A percentile compares a stretch with the other conserved stretches of the same genome.
Evolutionary conservation across 2,888 invertebrate species (phyloP).

Genomic region (Drosophila setosimentum): DNA sequence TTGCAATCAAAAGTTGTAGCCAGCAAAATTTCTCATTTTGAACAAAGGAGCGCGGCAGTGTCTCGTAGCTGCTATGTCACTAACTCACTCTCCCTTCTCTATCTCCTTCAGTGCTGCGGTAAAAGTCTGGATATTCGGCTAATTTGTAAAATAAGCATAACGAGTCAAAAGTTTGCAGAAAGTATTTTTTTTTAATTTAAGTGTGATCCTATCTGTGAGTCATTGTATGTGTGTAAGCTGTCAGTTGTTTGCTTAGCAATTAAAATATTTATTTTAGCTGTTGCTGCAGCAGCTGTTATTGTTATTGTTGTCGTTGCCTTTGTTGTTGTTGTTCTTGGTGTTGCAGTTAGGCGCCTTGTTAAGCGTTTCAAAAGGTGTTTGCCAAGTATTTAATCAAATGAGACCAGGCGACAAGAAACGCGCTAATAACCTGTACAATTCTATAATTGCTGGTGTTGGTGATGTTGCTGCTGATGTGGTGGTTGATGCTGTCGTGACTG

Average conservation of each 20-base stretch:
- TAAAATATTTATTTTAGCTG: constrained; percentile 69
- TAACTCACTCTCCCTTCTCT: background rate
- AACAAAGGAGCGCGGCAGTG: constrained; percentile 35
- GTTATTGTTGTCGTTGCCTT: constrained; percentile 8
- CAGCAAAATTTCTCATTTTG: constrained; percentile 44
- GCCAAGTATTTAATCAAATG: constrained; percentile 62
- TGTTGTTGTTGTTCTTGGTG: constrained; percentile 9
- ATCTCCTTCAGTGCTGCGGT: background rate
- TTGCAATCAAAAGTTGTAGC: constrained; percentile 76
- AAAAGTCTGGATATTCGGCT: constrained; percentile 54
- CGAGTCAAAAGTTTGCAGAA: constrained; percentile 44
- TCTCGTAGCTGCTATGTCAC: constrained; percentile 37
- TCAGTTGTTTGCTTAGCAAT: constrained; percentile 64
- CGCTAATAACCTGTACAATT: constrained; percentile 59
- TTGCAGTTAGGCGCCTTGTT: constrained; percentile 37
- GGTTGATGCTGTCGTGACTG: constrained; percentile 27
- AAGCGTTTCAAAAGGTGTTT: constrained; percentile 48
- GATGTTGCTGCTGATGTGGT: constrained; percentile 10
- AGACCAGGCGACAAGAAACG: constrained; percentile 51
- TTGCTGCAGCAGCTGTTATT: constrained; percentile 5
- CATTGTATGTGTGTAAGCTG: constrained; percentile 11
- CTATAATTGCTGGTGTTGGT: constrained; percentile 6
- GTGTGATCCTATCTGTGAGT: background rate
- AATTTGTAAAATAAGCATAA: constrained; percentile 70
- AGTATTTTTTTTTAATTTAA: constrained; percentile 10